phyloP scores from a whole-genome alignment of 2,797 vertebrate species.

The Sitta carolinensis region DNA sequence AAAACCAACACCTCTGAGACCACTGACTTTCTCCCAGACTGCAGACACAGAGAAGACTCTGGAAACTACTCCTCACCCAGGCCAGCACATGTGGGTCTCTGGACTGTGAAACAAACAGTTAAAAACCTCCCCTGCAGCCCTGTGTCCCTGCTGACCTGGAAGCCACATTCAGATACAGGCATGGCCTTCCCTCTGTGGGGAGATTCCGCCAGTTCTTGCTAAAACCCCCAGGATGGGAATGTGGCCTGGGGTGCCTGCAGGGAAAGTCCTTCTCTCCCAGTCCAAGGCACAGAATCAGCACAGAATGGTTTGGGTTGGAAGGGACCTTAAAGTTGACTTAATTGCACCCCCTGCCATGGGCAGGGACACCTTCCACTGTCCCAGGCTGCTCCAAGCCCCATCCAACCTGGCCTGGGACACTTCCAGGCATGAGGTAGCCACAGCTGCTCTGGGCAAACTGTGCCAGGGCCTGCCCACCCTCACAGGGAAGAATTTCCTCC shows the following conservation, averaged over 20 bases:
- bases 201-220: not conserved
- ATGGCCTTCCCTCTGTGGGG: fast-evolving
- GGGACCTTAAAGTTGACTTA: not conserved
- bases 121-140: not conserved
- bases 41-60: not conserved
- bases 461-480: not conserved
- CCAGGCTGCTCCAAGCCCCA: fast-evolving
- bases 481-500: not conserved
- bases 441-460: not conserved
- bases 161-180: not conserved
- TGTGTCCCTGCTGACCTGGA: not conserved
- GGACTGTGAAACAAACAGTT: not conserved
- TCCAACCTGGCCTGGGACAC: not conserved
- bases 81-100: not conserved
- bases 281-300: not conserved
- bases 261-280: not conserved
- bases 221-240: not conserved
- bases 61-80: not conserved
- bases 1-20: not conserved
- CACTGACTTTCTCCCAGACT: not conserved
- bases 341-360: not conserved
- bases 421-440: not conserved
- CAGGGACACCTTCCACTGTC: not conserved
- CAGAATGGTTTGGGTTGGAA: not conserved
- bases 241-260: not conserved